Percentiles rank a stretch among this genome's conserved stretches.
phyloP scores from a whole-genome alignment of 2,888 invertebrate species.

The Drosophila eohydei region DNA sequence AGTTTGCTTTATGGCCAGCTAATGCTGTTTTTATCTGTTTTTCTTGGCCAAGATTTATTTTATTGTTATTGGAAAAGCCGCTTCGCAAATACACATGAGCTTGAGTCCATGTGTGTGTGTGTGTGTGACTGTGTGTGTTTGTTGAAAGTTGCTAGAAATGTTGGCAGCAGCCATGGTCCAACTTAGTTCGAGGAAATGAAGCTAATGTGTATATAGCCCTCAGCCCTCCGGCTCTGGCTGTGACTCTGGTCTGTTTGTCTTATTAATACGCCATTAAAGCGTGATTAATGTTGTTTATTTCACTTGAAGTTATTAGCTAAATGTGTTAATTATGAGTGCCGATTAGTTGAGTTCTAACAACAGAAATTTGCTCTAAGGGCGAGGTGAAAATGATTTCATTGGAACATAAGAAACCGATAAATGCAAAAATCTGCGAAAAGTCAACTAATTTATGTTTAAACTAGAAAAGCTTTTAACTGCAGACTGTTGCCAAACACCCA shows the following conservation, averaged over 20 bases:
- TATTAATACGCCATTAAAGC: constrained; percentile 76
- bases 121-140: constrained; percentile 21
- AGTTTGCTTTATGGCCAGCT: constrained; percentile 72
- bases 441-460: neutral
- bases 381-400: neutral
- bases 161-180: constrained; percentile 13
- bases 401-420: constrained; percentile 1
- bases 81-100: constrained; percentile 27
- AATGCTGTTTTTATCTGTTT: constrained; percentile 80
- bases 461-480: constrained; percentile 10
- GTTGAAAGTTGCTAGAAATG: constrained; percentile 58
- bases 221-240: constrained; percentile 4
- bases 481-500: constrained; percentile 8
- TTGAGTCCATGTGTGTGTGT: neutral
- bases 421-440: neutral
- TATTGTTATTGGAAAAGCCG: constrained; percentile 77
- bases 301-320: constrained; percentile 78
- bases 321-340: constrained; percentile 79
- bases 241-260: constrained; percentile 61
- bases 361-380: neutral
- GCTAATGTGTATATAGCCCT: constrained; percentile 22
- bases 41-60: constrained; percentile 79
- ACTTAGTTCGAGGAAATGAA: constrained; percentile 17
- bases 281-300: constrained; percentile 81
- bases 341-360: constrained; percentile 49